Conservation (phyloP, 2,113 vertebrate species). For the Dicerorhinus sumatrensis region DNA sequence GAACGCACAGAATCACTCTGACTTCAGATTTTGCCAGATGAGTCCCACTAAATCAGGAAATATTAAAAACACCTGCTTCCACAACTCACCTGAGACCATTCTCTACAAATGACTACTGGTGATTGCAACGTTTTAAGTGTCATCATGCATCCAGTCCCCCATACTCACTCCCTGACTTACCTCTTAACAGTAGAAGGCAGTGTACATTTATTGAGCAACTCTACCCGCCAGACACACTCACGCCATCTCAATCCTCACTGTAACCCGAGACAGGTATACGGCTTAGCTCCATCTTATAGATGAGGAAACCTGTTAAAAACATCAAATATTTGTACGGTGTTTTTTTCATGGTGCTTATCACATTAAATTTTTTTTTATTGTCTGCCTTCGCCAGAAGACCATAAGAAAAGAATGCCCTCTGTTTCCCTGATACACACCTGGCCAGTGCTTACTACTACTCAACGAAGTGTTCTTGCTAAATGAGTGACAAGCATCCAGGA, state of each 20-base stretch:
- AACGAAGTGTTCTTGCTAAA: constrained; percentile 27
- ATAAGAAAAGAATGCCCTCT: neutral
- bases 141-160: neutral
- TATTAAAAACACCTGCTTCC: neutral
- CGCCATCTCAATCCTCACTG: neutral
- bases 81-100: neutral
- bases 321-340: neutral
- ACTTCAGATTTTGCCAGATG: neutral
- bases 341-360: neutral
- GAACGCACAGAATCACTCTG: neutral
- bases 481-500: neutral
- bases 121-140: neutral
- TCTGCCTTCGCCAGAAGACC: neutral
- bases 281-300: neutral
- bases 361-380: neutral
- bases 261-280: neutral
- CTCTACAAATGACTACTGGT: neutral
- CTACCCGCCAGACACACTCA: neutral
- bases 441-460: neutral
- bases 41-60: neutral
- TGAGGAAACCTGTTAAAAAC: constrained; percentile 23
- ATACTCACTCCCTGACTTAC: neutral
- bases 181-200: neutral
- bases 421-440: neutral
- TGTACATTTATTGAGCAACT: neutral